These are phyloP conservation scores for Abrostola triplasia DNA, from an alignment of 2,888 invertebrate genomes.

Conservation along the genomic window DNA sequence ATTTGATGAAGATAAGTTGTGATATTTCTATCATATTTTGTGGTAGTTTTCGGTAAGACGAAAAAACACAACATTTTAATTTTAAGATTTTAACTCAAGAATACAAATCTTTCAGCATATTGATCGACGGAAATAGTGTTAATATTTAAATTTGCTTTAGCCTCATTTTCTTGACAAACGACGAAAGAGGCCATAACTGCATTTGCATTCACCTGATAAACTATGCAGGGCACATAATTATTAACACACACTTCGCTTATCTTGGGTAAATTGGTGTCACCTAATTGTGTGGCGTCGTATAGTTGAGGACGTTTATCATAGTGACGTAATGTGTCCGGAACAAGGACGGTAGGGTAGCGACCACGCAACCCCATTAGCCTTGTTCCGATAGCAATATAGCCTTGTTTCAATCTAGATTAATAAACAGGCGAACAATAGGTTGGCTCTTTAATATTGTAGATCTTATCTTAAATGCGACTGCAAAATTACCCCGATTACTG, in stretches of 20 bases:
- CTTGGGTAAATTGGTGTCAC: constrained; percentile 1
- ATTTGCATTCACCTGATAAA: neutral
- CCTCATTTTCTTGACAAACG: too few relatives aligned
- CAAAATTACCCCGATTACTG: too few relatives aligned
- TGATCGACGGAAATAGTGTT: too few relatives aligned
- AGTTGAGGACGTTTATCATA: neutral
- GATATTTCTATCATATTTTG: too few relatives aligned
- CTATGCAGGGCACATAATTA: neutral
- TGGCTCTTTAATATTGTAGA: too few relatives aligned
- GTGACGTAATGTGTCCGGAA: constrained; percentile 2
- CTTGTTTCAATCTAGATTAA: neutral
- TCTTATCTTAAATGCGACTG: too few relatives aligned
- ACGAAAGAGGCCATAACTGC: neutral
- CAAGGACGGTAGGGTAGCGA: neutral
- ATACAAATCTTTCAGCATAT: too few relatives aligned
- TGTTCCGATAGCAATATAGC: neutral
- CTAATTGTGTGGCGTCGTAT: neutral
- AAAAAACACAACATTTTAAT: too few relatives aligned
- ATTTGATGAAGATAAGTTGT: too few relatives aligned
- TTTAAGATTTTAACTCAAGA: too few relatives aligned
- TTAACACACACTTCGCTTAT: neutral
- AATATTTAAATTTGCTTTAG: too few relatives aligned
- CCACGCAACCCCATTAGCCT: neutral
- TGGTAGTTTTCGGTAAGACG: too few relatives aligned
- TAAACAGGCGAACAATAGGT: neutral